Base-by-base conservation (phyloP, 1,140 invertebrate genomes). In the Papilio glaucus region DNA sequence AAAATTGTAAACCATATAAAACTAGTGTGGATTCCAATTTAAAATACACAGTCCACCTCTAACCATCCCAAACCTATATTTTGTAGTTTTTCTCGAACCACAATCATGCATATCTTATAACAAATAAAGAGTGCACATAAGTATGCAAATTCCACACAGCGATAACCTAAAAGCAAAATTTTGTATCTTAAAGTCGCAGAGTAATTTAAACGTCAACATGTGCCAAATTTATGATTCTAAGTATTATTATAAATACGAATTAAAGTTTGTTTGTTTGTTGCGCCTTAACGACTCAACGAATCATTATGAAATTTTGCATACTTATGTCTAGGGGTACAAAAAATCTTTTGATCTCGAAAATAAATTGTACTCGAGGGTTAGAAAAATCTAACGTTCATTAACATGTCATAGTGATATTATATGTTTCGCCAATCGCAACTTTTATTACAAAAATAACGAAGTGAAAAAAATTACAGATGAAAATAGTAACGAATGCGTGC, bases 141-240 rank as follows among this genome's bases (percentile, higher is more conserved):
- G 18, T 53, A 53, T 21, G 15, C 6, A 15, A 24, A 53, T 21
- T 53, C 21, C 18, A 53, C 18, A 63, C n/a, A 38, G 18, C 33
- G 33, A 38, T 63, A 63, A 63, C 33, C 15, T 63, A 39, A 63
- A 63, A 63, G 61, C 61, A 63, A 63, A 63, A 63, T 63, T 63
- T 63, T 63, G 61, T 63, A 39, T 39, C 15, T 7, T 18, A 18
- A 18, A 38, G 61, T 39, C n/a, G 8, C 15, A 10, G 12, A 21
- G 67, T 45, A 24, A 18, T 69, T 45, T 33, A 53, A 33, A 69
- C n/a, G 67, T 69, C 67, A 49, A 53, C 24, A 18, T 33, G 42
- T 37, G 24, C 8, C 26, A 69, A 53, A 69, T 53, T 69, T 69
- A 49, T 65, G 10, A 21, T 39, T 49, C 18, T 21, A 49, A 49